Evolutionary conservation across 2,888 invertebrate species (phyloP), one percentile per base, ranked within the genome.

Genomic region (Himalopsyche kuldschensis): DNA sequence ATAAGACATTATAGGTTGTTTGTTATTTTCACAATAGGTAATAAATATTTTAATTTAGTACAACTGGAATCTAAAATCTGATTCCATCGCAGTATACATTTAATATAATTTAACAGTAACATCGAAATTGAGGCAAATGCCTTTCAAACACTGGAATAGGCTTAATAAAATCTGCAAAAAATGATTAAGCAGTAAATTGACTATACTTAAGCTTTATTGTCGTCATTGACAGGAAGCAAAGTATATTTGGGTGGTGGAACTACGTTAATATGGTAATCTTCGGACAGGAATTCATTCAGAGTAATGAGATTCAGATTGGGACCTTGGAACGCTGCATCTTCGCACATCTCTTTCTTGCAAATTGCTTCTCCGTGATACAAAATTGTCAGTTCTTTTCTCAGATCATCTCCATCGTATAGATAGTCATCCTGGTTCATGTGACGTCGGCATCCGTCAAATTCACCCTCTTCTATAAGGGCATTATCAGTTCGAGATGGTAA

Each of bases 171-270:
- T 55, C 55, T 55, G 55, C 55, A 55, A 55, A 55, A 48, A 20
- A 55, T 6, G 24, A 55, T n/a, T 55, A 24, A 55, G 55, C 55
- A 24, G 55, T 10, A 55, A 20, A n/a, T 55, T 5, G 6, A 6
- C 6, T 6, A 15, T 47, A 20, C 47, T 83, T 82, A 81, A 76
- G 69, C 79, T 46, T 84, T 63, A 41, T 32, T 35, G 20, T 84
- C 79, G 24, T 84, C 63, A 20, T 24, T 32, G 32, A 81, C 80
- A 1, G 86, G 84, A 24, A 84, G 79, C 63, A 82, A 27, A 32
- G 86, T 79, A 35, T 86, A 86, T 55, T 86, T 86, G 8, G 86
- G 86, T 32, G 86, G 86, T 27, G 86, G 86, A 5, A 84, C 78
- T 10, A 85, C 79, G 35, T 85, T 86, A 48, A 80, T 32, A 30